A percentile compares a stretch with the other conserved stretches of the same genome.
phyloP scores from a whole-genome alignment of 2,113 vertebrate genomes.

The Prionailurus viverrinus region DNA sequence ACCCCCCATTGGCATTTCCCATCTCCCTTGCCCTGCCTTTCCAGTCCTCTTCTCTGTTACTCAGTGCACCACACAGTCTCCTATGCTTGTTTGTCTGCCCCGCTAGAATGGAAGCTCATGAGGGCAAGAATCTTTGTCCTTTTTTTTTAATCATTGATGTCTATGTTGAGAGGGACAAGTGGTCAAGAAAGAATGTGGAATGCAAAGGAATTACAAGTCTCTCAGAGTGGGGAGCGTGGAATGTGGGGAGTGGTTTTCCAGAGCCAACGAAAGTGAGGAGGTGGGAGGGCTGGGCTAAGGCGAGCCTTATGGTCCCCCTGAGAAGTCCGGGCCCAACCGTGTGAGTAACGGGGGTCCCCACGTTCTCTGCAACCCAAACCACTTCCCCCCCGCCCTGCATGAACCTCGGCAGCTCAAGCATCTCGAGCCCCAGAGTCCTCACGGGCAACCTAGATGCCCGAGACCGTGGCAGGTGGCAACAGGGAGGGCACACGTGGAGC shows the following conservation, averaged over 20 bases:
- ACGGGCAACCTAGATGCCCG: fast-evolving
- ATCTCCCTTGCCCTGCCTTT: not conserved
- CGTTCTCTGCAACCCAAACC: too few species aligned
- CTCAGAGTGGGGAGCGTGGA: not conserved
- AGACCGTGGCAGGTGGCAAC: fast-evolving
- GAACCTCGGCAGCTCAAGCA: not conserved
- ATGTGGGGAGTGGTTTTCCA: not conserved
- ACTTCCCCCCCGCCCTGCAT: fast-evolving
- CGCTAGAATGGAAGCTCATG: fast-evolving
- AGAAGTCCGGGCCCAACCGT: not conserved
- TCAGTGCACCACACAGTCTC: fast-evolving
- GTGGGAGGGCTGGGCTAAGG: too few species aligned
- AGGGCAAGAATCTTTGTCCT: not conserved
- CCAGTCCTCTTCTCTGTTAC: not conserved
- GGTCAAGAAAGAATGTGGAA: not conserved
- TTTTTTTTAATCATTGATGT: not conserved
- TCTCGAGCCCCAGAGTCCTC: not conserved
- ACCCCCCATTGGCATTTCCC: fast-evolving
- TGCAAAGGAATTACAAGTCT: not conserved
- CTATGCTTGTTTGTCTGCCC: fast-evolving
- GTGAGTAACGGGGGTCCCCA: not conserved
- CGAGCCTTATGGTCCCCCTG: not conserved
- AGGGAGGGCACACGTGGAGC: fast-evolving
- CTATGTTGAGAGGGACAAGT: not conserved
- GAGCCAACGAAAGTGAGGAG: not conserved